These are phyloP conservation scores for Cyanocitta stelleri DNA, from an alignment of 2,113 vertebrate species.

Conservation along the genomic window DNA sequence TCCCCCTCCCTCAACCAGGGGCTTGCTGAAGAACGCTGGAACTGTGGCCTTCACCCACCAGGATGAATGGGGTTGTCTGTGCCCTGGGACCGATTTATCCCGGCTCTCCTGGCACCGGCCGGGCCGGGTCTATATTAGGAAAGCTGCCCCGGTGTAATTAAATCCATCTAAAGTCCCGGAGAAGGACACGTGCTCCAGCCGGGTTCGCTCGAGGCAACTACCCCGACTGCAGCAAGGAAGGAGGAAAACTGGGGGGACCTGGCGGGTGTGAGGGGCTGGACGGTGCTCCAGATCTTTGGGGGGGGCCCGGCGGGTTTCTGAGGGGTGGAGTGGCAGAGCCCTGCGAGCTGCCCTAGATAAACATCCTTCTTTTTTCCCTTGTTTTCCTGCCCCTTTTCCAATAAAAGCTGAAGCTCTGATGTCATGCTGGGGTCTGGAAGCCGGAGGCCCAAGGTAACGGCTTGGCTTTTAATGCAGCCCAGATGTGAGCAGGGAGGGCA, in stretches of 20 bases:
- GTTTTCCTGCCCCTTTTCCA: slow-evolving; percentile 19
- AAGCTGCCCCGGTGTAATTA: slow-evolving; percentile 58
- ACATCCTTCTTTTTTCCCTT: not conserved
- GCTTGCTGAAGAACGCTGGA: not conserved
- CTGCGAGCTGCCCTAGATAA: not conserved
- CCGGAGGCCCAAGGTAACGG: slow-evolving; percentile 46
- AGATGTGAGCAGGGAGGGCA: slow-evolving; percentile 13
- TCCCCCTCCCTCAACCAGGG: rapidly evolving
- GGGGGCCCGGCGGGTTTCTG: rapidly evolving
- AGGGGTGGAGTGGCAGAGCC: not conserved
- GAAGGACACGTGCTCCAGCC: not conserved
- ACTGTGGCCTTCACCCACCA: not conserved
- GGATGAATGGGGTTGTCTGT: slow-evolving; percentile 11
- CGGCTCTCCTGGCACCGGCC: slow-evolving; percentile 9
- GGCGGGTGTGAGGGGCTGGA: not conserved
- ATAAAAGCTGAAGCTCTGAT: slow-evolving; percentile 28
- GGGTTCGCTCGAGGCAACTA: slow-evolving; percentile 12
- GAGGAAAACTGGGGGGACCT: not conserved
- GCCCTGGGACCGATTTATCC: slow-evolving; percentile 39
- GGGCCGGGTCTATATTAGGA: slow-evolving; percentile 43
- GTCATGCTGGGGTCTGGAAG: slow-evolving; percentile 24
- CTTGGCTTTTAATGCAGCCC: slow-evolving; percentile 42
- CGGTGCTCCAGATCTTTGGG: rapidly evolving
- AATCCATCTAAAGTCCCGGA: slow-evolving; percentile 22
- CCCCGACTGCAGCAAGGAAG: not conserved